Base-by-base conservation (phyloP, 2,888 invertebrate species). In the Drosophila yooni region DNA sequence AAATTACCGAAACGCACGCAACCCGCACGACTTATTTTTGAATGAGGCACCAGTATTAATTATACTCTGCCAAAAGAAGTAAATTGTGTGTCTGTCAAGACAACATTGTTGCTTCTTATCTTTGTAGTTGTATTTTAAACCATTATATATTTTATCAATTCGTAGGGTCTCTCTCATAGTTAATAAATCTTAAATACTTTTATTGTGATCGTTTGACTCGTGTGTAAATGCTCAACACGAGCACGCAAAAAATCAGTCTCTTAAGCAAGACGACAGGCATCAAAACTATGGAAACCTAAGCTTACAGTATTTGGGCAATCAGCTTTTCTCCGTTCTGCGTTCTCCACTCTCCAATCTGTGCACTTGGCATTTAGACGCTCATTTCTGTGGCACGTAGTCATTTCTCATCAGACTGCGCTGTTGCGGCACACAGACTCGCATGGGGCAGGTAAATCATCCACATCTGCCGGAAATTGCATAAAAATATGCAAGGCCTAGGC, bases 401-500 rank as follows among this genome's bases (percentile, higher is more conserved):
- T 88, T 85, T 82, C 83, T 86, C 86, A 88, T 89, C 82, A 73
- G 81, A 58, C 70, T 31, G 62, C 67, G 62, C 54, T 57, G 57
- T 57, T 57, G 52, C 64, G 76, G 70, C 70, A 61, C 52, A 62
- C 53, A 56, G 54, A 38, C 56, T 56, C 56, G 54, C 63, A 68
- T 62, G 69, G 70, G 72, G 82, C 80, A 75, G 83, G 78, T 88
- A 89, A 88, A 88, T 90, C 81, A 82, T 84, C 83, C 81, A 84
- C 87, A 88, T 83, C 84, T 90, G 91, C 89, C 90, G 91, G 91
- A 90, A 90, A 89, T 90, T 88, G 88, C 81, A 81, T 79, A 83
- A 88, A 83, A 86, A 82, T 88, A 79, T 87, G 88, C 88, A 87
- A 79, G 79, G 73, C 69, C 68, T 76, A 75, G 66, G 50, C 68